Evolutionary conservation across 2,888 invertebrate genomes (phyloP), one percentile per base, ranked within the genome.

Genomic region (Xanthorhoe designata): DNA sequence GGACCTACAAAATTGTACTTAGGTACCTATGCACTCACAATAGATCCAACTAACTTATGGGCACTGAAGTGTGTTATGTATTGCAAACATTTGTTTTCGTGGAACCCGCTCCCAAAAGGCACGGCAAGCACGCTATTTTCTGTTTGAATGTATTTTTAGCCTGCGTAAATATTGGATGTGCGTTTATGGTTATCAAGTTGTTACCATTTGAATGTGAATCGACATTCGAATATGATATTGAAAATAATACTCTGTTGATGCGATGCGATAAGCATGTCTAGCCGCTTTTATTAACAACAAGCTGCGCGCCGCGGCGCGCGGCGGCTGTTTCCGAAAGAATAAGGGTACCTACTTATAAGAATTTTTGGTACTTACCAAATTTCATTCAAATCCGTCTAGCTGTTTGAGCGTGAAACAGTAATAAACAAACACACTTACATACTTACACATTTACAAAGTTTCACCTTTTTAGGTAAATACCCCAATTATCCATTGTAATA

Each of bases 111-210:
- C 24, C 24, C 45, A 62, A 56, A 57, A 24, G 50, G 19, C n/a
- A 19, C 10, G 5, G 2, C 9, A 52, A 47, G 61, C 55, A 50
- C 19, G 50, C 35, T 55, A 56, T 51, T 55, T 51, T 38, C 47
- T 29, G 3, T 29, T 56, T 17, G n/a, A 45, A 50, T 63, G 62
- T 63, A 57, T 63, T 54, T 62, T 58, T 58, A 66, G 19, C 47
- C 38, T 50, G 42, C 17, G 61, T 57, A 58, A 62, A 66, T 66
- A 58, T 64, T 62, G 50, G 47, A 61, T 51, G 1, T 52, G 32
- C 47, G 53, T 52, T 56, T 58, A n/a, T 18, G 32, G 13, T 45
- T 49, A 51, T 49, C 49, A 49, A 49, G 49, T 49, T 17, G 18
- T 42, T 42, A 8, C 13, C 24, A 13, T 51, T 52, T n/a, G 47